Percentiles rank a stretch among this genome's conserved stretches.
Evolutionary conservation across 2,797 vertebrate genomes (phyloP).

Genomic region (Pachyuromys duprasi): DNA sequence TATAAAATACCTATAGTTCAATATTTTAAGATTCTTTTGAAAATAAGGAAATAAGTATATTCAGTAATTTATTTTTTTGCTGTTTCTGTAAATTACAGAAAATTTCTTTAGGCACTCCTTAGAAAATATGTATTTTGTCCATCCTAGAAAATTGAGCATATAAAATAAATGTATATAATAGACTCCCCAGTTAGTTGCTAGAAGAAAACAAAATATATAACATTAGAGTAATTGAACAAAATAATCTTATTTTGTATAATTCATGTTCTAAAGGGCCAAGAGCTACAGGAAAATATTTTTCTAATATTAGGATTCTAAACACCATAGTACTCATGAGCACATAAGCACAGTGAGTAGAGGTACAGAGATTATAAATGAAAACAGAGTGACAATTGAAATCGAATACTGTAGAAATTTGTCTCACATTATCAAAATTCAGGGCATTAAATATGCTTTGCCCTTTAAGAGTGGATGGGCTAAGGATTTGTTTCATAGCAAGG

Average conservation of each 20-base stretch:
- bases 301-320: background rate
- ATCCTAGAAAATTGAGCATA: background rate
- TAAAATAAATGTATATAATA: constrained; percentile 10
- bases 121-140: background rate
- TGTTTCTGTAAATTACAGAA: background rate
- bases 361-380: background rate
- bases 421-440: background rate
- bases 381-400: background rate
- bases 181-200: background rate
- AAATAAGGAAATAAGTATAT: background rate
- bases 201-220: constrained; percentile 32
- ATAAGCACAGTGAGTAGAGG: background rate
- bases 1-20: background rate
- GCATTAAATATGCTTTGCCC: background rate
- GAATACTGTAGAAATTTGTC: background rate
- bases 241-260: constrained; percentile 15
- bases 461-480: background rate
- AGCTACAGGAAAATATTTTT: background rate
- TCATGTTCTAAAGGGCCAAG: background rate
- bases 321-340: background rate
- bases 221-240: constrained; percentile 31
- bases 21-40: background rate
- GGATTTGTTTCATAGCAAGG: background rate
- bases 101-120: background rate
- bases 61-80: background rate